Percentiles rank a stretch among this genome's conserved stretches.
Evolutionary conservation across 2,797 vertebrate species (phyloP).

Genomic region (Lepus oiostolus): DNA sequence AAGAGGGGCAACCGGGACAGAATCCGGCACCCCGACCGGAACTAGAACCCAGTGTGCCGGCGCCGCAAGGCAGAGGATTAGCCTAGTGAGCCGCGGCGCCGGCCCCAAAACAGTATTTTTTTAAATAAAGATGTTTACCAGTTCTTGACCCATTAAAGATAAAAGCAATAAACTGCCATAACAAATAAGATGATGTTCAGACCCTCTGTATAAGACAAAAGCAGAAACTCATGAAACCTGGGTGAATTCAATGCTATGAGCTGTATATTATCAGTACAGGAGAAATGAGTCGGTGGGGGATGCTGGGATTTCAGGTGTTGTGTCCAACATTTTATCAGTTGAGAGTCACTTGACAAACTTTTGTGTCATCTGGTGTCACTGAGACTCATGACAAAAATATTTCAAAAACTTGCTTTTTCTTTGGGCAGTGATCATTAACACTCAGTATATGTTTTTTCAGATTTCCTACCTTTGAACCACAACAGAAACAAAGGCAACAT

Average conservation of each 20-base stretch:
- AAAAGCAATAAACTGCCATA: neutral
- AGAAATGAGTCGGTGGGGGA: neutral
- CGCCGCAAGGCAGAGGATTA: too few relatives aligned
- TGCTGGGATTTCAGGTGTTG: neutral
- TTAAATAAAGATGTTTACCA: constrained; percentile 18
- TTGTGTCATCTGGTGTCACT: neutral
- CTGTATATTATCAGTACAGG: neutral
- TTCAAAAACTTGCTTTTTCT: constrained; percentile 13
- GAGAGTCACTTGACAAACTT: neutral
- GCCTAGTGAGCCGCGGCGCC: too few relatives aligned
- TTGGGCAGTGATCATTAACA: constrained; percentile 7
- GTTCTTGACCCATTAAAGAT: neutral
- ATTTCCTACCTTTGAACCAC: neutral
- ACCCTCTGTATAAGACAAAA: neutral
- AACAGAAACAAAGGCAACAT: constrained; percentile 15
- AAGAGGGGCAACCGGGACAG: too few relatives aligned
- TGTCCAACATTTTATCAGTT: neutral
- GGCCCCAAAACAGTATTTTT: neutral
- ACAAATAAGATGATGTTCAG: neutral
- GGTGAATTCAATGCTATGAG: neutral
- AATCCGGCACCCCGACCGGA: too few relatives aligned
- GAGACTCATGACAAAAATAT: constrained; percentile 21
- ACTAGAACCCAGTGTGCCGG: too few relatives aligned
- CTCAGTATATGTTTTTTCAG: neutral
- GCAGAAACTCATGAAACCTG: neutral